Base-by-base conservation (phyloP, 2,888 invertebrate genomes). In the Drosophila rubida region DNA sequence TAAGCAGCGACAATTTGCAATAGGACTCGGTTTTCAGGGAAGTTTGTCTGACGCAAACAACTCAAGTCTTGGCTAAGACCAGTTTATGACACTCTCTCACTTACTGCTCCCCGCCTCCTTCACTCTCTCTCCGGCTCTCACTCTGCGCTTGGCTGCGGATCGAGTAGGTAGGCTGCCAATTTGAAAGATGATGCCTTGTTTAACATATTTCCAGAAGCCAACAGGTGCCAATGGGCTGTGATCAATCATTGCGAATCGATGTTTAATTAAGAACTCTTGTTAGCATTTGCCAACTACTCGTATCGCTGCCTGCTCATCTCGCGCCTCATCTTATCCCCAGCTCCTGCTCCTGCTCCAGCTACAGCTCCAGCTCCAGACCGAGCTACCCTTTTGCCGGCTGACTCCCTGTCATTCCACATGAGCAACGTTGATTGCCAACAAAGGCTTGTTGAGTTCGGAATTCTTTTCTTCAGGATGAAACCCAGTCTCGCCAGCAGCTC, bases 251-350 rank as follows among this genome's bases (percentile, higher is more conserved):
- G 83, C 77, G 82, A 90, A 90, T 91, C 91, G 90, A 91, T 90
- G 90, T 90, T 91, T 91, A 91, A 91, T 91, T 91, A 91, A 91
- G 90, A 91, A 91, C 89, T 91, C 91, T 91, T 91, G 92, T 91
- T 91, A 90, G 86, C 89, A 76, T 84, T 86, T 84, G 82, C 72
- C 78, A 75, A 83, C 76, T 87, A 19, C 19, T 19, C 19, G 19
- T 19, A 81, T 82, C 88, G 75, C 67, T 64, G 60, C 69, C 77
- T 76, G 72, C 72, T 65, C 75, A 82, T 78, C 87, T 73, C 48
- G 50, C 58, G 57, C 61, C 73, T 71, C 72, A 64, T 65, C 59
- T 16, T 57, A 71, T 72, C 19, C 39, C 41, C 48, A 50, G 11
- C 35, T 42, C 53, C 41, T n/a, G 58, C 27, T 35, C 44, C 42